Percentiles rank a stretch among this genome's conserved stretches.
Conservation (phyloP, 2,888 invertebrate species). For the Drosophila parthenogenetica region DNA sequence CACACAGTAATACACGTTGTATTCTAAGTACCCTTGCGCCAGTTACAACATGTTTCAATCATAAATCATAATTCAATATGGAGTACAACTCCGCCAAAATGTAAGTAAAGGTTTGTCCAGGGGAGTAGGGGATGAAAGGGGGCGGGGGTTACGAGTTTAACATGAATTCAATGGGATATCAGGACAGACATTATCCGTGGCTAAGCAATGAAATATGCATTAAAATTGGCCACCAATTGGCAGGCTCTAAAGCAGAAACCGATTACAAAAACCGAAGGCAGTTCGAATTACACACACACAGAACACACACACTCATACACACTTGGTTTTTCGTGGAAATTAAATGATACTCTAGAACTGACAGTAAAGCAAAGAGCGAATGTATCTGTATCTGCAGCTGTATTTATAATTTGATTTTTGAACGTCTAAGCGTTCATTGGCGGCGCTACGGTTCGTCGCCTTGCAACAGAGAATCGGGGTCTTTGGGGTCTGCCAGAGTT, state of each 20-base stretch:
- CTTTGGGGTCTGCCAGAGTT: constrained; percentile 28
- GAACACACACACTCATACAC: not conserved
- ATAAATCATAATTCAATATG: constrained; percentile 82
- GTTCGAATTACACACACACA: constrained; percentile 60
- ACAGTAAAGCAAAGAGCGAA: not conserved
- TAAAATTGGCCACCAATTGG: constrained; percentile 72
- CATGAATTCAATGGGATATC: constrained; percentile 55
- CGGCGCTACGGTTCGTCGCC: constrained; percentile 57
- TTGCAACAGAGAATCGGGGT: constrained; percentile 18
- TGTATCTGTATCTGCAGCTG: constrained; percentile 12
- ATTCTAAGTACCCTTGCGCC: constrained; percentile 70
- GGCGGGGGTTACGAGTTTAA: constrained; percentile 27
- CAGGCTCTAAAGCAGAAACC: constrained; percentile 56
- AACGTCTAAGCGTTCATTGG: constrained; percentile 54
- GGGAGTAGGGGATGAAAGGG: not conserved
- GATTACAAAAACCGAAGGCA: constrained; percentile 45
- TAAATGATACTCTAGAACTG: constrained; percentile 42
- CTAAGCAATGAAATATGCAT: constrained; percentile 73
- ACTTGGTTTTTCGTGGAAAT: constrained; percentile 40
- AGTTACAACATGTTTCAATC: constrained; percentile 71
- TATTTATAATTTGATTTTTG: constrained; percentile 58
- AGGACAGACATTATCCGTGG: constrained; percentile 36
- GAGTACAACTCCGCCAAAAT: constrained; percentile 59
- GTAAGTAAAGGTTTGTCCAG: constrained; percentile 11
- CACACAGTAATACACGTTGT: constrained; percentile 20